phyloP scores from a whole-genome alignment of 2,797 vertebrate genomes.

The Phrynocephalus forsythii region DNA sequence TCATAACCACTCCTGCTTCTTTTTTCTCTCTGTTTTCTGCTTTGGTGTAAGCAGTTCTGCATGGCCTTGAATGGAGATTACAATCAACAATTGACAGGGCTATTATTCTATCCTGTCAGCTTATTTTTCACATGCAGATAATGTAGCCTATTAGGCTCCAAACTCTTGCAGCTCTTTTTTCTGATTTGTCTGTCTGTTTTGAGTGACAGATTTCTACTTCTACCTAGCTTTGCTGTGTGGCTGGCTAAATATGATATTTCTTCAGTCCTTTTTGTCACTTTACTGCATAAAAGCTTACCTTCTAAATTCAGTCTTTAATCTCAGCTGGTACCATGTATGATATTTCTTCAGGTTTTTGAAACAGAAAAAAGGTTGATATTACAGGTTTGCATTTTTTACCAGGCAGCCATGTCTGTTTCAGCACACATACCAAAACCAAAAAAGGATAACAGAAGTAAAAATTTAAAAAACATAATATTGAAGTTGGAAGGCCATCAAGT shows the following conservation, averaged over 20 bases:
- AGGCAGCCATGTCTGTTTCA: too few relatives aligned
- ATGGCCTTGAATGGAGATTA: neutral
- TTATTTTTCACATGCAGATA: rapidly evolving
- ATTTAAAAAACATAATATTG: too few relatives aligned
- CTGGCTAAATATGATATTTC: too few relatives aligned
- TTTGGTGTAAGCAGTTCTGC: neutral
- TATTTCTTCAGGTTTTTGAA: neutral
- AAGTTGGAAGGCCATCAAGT: too few relatives aligned
- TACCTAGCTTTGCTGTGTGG: rapidly evolving
- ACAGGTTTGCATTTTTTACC: too few relatives aligned
- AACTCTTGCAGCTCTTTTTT: neutral
- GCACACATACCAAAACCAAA: too few relatives aligned
- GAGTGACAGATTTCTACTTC: slow-evolving; percentile 1
- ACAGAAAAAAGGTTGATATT: too few relatives aligned
- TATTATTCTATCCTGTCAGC: neutral
- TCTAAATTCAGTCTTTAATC: too few relatives aligned
- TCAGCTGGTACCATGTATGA: too few relatives aligned
- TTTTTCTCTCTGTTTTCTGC: neutral
- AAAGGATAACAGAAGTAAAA: too few relatives aligned
- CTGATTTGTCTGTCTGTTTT: slow-evolving; percentile 14
- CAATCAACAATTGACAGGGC: neutral
- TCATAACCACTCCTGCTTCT: neutral
- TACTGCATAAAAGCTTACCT: too few relatives aligned
- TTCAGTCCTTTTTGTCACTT: too few relatives aligned
- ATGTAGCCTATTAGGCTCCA: neutral